phyloP scores from a whole-genome alignment of 2,888 invertebrate genomes.

The Drosophila macrospina region DNA sequence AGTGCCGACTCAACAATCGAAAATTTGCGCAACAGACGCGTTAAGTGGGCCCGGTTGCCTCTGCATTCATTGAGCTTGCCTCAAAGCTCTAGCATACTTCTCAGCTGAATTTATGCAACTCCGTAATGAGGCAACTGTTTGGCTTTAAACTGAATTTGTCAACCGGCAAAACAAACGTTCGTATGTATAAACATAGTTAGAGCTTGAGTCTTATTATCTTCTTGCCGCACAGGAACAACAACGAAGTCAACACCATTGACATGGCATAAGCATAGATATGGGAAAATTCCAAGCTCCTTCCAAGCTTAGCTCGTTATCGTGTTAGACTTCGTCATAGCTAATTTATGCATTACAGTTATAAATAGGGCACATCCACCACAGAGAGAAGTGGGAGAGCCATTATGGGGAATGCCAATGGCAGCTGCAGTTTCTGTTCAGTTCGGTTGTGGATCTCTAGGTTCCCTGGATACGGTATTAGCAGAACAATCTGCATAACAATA shows the following conservation, averaged over 20 bases:
- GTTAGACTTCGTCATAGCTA: constrained; percentile 68
- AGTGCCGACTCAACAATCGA: constrained; percentile 81
- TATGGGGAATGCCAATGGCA: constrained; percentile 47
- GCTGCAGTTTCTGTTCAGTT: constrained; percentile 37
- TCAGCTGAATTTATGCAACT: constrained; percentile 67
- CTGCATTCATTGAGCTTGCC: constrained; percentile 39
- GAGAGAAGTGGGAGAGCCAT: constrained; percentile 40
- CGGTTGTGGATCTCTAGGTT: constrained; percentile 12
- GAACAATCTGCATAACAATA: constrained; percentile 80
- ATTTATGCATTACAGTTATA: constrained; percentile 76
- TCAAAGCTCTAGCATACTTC: constrained; percentile 71
- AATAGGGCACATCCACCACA: constrained; percentile 33
- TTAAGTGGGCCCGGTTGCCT: constrained; percentile 60
- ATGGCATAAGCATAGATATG: neutral
- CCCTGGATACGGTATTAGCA: constrained; percentile 63
- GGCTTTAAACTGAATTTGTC: constrained; percentile 32
- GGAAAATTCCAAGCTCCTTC: constrained; percentile 40
- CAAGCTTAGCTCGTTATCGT: constrained; percentile 51
- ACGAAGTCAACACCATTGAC: constrained; percentile 7
- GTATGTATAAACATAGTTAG: neutral
- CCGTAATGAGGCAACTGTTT: constrained; percentile 67
- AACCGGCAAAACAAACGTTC: neutral
- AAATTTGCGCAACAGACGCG: constrained; percentile 80
- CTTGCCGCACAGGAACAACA: constrained; percentile 1
- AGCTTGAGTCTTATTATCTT: constrained; percentile 1